Base-by-base conservation (phyloP, 2,113 vertebrate genomes). In the Chinchilla lanigera region DNA sequence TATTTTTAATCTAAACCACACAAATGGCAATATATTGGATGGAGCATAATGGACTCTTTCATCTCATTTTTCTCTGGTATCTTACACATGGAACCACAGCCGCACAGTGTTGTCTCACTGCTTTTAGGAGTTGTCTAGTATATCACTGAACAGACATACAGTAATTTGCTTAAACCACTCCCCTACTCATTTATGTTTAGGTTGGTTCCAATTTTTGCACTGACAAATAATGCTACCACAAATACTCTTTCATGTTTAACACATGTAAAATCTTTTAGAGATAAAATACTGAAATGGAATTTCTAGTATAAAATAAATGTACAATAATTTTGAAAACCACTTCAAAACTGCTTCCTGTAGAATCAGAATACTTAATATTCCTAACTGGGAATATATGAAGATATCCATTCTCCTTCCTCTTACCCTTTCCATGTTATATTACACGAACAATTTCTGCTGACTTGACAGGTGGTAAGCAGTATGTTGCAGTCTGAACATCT, bases 361-460 rank as follows among this genome's bases (percentile, higher is more conserved):
- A 90, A 67, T 67, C 92, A 7, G 9, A 95, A 89, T 47, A 77
- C 16, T 96, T 82, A 81, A 88, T 93, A 95, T 50, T 86, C 93
- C 83, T 83, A 93, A 93, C 56, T 84, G 92, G 89, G 89, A 94
- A 94, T 88, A 80, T 90, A 95, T 38, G 35, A 96, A 86, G 75
- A 90, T 67, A 54, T 7, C 38, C 44, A 77, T 35, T 94, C 91
- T 19, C 56, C 26, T 28, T 58, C 52, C 20, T 90, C 12, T 80
- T 35, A 67, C 35, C 13, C 13, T 95, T 38, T 10, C 50, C 17
- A 54, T 87, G 17, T 92, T 92, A 90, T 3, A 95, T 44, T 89
- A 80, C 24, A 4, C 19, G 93, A 91, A 26, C 17, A 78, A 83
- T 78, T 47, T 41, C 80, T 92, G 58, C 77, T 83, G 93, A 93